phyloP scores from a whole-genome alignment of 1,140 invertebrate genomes.

The Procambarus clarkii region DNA sequence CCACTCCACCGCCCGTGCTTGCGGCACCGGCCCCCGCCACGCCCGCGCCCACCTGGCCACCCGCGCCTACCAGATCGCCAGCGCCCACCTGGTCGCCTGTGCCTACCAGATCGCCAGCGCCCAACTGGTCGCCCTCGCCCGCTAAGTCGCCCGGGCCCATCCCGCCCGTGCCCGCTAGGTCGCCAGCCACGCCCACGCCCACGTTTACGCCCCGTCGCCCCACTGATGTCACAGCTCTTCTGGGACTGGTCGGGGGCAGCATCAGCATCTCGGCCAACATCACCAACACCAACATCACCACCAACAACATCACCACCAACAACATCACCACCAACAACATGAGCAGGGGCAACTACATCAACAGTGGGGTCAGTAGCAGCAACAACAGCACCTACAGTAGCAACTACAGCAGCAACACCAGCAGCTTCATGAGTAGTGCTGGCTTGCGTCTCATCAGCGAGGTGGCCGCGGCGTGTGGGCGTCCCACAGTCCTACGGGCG shows the following conservation, averaged over 20 bases:
- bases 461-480: conserved; percentile 56
- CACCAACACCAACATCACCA: conserved; percentile 20
- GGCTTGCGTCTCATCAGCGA: conserved; percentile 56
- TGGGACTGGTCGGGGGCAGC: conserved; percentile 36
- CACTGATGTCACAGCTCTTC: conserved; percentile 24
- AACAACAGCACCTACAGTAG: background rate
- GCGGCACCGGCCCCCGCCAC: background rate
- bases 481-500: conserved; percentile 48
- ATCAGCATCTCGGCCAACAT: conserved; percentile 29
- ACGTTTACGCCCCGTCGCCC: conserved; percentile 29
- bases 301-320: too few relatives aligned
- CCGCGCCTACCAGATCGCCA: background rate
- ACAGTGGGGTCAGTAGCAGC: background rate
- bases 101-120: background rate
- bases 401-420: conserved; percentile 7
- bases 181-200: background rate
- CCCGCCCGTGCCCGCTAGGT: background rate
- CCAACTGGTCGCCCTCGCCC: background rate
- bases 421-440: conserved; percentile 55
- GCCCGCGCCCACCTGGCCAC: background rate
- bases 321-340: conserved; percentile 24
- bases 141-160: background rate
- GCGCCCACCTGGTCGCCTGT: background rate
- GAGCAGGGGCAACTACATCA: background rate
- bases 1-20: background rate